Evolutionary conservation across 2,113 vertebrate species (phyloP).

Genomic region (Eulacestoma nigropectus): DNA sequence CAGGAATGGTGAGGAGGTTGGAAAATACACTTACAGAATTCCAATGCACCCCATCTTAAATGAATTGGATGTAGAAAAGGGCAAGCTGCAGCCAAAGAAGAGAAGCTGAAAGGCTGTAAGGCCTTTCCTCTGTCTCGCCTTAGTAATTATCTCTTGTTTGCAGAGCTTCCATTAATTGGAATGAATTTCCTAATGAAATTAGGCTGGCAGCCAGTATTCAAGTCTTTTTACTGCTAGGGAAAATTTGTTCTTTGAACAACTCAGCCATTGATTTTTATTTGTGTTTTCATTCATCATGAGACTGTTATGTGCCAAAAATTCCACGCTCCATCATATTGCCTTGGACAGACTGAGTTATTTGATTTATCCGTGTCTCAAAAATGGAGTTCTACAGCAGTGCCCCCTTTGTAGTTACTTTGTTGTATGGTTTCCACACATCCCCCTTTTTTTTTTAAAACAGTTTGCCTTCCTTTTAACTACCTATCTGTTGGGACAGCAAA

Average conservation of each 20-base stretch:
- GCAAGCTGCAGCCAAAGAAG: neutral
- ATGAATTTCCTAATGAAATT: conserved; percentile 66
- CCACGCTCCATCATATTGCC: conserved; percentile 23
- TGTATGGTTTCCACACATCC: neutral
- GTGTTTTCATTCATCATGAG: conserved; percentile 66
- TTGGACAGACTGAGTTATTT: conserved; percentile 42
- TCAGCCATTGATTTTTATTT: conserved; percentile 68
- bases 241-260: conserved; percentile 63
- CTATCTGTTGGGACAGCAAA: neutral
- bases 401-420: conserved; percentile 5
- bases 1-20: neutral
- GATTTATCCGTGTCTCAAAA: conserved; percentile 25
- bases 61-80: neutral
- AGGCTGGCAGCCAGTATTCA: conserved; percentile 64
- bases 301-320: conserved; percentile 51
- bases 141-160: conserved; percentile 63
- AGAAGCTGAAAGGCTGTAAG: conserved; percentile 4
- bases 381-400: conserved; percentile 5
- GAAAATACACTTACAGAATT: neutral
- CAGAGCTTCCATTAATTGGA: conserved; percentile 64
- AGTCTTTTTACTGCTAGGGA: conserved; percentile 56
- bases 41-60: neutral
- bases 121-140: conserved; percentile 39
- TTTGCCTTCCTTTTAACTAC: neutral
- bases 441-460: neutral